These are phyloP conservation scores for Hirtodrosophila trivittata DNA, from an alignment of 2,888 invertebrate species.

Conservation along the genomic window DNA sequence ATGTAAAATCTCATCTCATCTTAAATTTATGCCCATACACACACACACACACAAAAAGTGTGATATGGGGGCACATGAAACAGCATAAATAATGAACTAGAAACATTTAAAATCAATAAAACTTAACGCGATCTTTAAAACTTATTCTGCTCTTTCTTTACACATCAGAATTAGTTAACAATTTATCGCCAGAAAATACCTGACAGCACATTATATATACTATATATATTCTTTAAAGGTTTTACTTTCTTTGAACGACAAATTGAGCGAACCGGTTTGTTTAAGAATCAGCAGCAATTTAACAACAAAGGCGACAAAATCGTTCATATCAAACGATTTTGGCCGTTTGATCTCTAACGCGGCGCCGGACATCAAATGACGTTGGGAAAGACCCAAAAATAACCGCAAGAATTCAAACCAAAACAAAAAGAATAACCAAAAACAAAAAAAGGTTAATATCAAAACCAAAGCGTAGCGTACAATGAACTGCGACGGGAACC, in stretches of 20 bases:
- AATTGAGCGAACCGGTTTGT: slow-evolving; percentile 57
- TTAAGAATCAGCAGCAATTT: slow-evolving; percentile 55
- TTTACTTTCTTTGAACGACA: slow-evolving; percentile 63
- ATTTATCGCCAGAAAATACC: slow-evolving; percentile 40
- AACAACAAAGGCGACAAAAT: slow-evolving; percentile 65
- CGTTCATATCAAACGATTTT: slow-evolving; percentile 43
- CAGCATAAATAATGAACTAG: too few relatives aligned
- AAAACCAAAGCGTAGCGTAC: slow-evolving; percentile 46
- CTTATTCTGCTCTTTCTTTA: too few relatives aligned
- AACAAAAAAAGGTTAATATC: slow-evolving; percentile 1
- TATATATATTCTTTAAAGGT: too few relatives aligned
- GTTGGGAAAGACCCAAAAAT: slow-evolving; percentile 36
- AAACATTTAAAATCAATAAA: too few relatives aligned
- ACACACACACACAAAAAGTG: too few relatives aligned
- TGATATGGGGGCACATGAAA: too few relatives aligned
- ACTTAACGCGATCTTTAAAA: too few relatives aligned
- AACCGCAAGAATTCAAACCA: slow-evolving; percentile 30
- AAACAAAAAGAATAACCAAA: slow-evolving; percentile 36
- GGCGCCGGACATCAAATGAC: too few relatives aligned
- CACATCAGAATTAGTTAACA: too few relatives aligned
- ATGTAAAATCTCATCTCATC: not conserved
- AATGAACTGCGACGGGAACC: slow-evolving; percentile 52
- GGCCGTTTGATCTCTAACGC: slow-evolving; percentile 51
- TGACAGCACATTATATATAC: slow-evolving; percentile 12
- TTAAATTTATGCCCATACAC: slow-evolving; percentile 2